Base-by-base conservation (phyloP, 2,113 vertebrate species). In the Macquaria australasica region DNA sequence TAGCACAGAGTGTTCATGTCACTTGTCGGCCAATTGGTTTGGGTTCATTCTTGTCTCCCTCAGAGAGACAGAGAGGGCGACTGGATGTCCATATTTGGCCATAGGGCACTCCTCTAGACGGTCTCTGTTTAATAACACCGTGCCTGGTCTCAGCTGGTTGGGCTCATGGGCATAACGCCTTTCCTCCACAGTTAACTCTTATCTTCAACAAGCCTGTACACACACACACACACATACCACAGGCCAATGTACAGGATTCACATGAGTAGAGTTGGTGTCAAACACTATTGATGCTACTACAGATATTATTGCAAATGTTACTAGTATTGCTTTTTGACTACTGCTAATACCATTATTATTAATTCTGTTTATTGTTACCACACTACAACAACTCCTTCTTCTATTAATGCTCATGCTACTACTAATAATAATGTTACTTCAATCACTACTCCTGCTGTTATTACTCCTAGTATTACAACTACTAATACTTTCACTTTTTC, bases 61-160 rank as follows among this genome's bases (percentile, higher is more conserved):
- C 63, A 53, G 55, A 67, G 77, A 86, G 80, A 85, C 56, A 18
- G 50, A 76, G 83, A 81, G 82, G 77, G 77, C 8, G 85, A 86
- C 83, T 88, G 48, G 71, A 89, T 95, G 90, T 39, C 95, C 93
- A 91, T 95, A 96, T 96, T 94, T 96, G 94, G 94, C 70, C 59
- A 68, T 43, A 87, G 92, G 92, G 84, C 25, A 55, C 85, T 89
- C 66, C 80, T 77, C 64, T 28, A 28, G 73, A 90, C 51, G 41
- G 60, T 50, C 75, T 95, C 79, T 92, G 92, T 93, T 94, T 94
- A 92, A 91, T 94, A 91, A 91, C 83, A 83, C 84, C 81, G 85
- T 28, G 75, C 45, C 84, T 85, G 86, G 81, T 88, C 90, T 93
- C 84, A 82, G 87, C 84, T 92, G 88, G 86, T 34, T 76, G 79